Conservation (phyloP, 2,888 invertebrate genomes). For the Sussaba pulchella region DNA sequence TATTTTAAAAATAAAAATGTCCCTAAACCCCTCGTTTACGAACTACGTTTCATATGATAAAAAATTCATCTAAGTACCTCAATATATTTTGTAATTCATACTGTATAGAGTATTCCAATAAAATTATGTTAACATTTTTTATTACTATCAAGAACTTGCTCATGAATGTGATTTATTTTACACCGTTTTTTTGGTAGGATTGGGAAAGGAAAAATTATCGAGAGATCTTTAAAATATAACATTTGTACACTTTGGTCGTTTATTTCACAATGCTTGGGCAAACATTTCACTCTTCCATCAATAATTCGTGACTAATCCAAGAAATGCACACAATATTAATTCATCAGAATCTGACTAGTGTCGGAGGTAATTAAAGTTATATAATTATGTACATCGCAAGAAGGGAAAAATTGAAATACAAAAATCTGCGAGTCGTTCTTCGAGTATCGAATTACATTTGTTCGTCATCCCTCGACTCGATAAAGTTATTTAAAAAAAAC, state of each 20-base stretch:
- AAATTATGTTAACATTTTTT: no score
- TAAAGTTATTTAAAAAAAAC: not conserved
- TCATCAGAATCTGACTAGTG: not conserved
- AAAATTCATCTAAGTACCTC: no score
- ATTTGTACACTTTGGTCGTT: constrained; percentile 2
- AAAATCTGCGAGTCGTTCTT: not conserved
- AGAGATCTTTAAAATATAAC: not conserved
- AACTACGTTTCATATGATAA: no score
- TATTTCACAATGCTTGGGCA: not conserved
- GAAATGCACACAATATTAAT: not conserved
- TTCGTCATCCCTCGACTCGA: not conserved
- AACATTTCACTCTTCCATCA: constrained; percentile 5
- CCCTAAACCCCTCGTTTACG: no score
- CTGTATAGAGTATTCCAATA: no score
- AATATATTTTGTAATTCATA: no score
- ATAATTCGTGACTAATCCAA: not conserved
- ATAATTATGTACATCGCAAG: constrained; percentile 1
- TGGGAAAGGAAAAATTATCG: no score
- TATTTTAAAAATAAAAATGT: no score
- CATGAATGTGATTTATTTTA: no score
- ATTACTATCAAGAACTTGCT: no score
- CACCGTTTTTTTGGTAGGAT: no score
- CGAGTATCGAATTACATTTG: not conserved
- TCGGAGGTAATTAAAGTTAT: not conserved
- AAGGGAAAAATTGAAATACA: not conserved